These are phyloP conservation scores for Tetraodon nigroviridis DNA, from an alignment of 2,113 vertebrate species.

Conservation along the genomic window DNA sequence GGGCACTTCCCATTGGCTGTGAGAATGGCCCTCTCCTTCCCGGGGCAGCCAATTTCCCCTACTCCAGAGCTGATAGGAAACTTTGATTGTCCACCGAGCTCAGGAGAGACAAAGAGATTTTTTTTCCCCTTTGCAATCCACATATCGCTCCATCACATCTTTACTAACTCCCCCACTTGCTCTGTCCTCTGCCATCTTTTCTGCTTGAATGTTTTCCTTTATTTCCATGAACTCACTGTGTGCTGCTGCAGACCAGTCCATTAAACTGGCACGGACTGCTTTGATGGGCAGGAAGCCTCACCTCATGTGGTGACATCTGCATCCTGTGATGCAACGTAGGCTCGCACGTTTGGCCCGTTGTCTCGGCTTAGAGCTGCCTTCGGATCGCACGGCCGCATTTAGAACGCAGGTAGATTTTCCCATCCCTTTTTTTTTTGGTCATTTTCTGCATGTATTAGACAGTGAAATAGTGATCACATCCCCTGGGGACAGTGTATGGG, in stretches of 20 bases:
- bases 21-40: slow-evolving; percentile 75
- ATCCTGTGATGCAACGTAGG: slow-evolving; percentile 58
- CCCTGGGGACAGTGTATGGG: slow-evolving; percentile 56
- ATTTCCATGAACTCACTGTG: slow-evolving; percentile 44
- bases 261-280: slow-evolving; percentile 60
- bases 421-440: no score
- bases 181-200: slow-evolving; percentile 29
- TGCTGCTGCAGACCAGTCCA: slow-evolving; percentile 54
- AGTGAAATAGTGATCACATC: no score
- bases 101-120: slow-evolving; percentile 72
- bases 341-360: slow-evolving; percentile 32
- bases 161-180: slow-evolving; percentile 34
- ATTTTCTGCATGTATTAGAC: no score
- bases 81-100: slow-evolving; percentile 74
- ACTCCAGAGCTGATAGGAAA: slow-evolving; percentile 77
- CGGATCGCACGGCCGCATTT: slow-evolving; percentile 14
- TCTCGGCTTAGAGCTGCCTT: slow-evolving; percentile 36
- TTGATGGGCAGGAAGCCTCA: slow-evolving; percentile 67
- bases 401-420: no score
- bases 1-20: slow-evolving; percentile 80
- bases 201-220: slow-evolving; percentile 33
- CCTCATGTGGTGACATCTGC: slow-evolving; percentile 63
- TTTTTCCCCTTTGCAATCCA: slow-evolving; percentile 69
- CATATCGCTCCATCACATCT: slow-evolving; percentile 64
- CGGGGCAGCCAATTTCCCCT: slow-evolving; percentile 77